These are phyloP conservation scores for Heliconius melpomene DNA, from an alignment of 1,140 invertebrate genomes.

Conservation along the genomic window DNA sequence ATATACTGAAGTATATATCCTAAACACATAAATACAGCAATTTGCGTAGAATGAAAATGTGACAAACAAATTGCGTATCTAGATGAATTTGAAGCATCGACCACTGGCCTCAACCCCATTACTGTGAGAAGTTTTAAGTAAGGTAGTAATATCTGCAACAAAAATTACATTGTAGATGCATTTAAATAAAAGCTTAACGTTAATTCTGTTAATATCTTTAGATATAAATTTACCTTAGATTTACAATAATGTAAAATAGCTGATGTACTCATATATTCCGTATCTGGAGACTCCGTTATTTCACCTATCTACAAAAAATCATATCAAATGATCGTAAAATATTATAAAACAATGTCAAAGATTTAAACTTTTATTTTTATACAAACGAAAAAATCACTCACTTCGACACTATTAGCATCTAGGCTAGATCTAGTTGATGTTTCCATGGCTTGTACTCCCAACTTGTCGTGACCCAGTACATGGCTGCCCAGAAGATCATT, in stretches of 20 bases:
- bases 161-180: conserved; percentile 8
- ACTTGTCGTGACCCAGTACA: conserved; percentile 71
- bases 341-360: background rate
- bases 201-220: too few species aligned
- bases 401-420: conserved; percentile 76
- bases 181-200: too few species aligned
- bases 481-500: conserved; percentile 77
- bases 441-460: conserved; percentile 63
- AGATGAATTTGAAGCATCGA: conserved; percentile 82
- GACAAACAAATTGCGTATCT: conserved; percentile 83
- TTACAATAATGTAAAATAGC: conserved; percentile 89
- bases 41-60: conserved; percentile 85
- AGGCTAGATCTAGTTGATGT: conserved; percentile 71
- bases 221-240: conserved; percentile 80
- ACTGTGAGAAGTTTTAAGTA: conserved; percentile 87
- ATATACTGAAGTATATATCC: conserved; percentile 90
- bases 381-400: conserved; percentile 50
- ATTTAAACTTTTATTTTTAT: background rate
- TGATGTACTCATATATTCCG: conserved; percentile 86
- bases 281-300: conserved; percentile 84
- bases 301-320: conserved; percentile 82
- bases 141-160: conserved; percentile 85
- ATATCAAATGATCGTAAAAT: background rate
- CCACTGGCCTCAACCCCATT: conserved; percentile 87
- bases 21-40: conserved; percentile 84